Conservation (phyloP, 2,888 invertebrate species). For the Ophion ellenae region DNA sequence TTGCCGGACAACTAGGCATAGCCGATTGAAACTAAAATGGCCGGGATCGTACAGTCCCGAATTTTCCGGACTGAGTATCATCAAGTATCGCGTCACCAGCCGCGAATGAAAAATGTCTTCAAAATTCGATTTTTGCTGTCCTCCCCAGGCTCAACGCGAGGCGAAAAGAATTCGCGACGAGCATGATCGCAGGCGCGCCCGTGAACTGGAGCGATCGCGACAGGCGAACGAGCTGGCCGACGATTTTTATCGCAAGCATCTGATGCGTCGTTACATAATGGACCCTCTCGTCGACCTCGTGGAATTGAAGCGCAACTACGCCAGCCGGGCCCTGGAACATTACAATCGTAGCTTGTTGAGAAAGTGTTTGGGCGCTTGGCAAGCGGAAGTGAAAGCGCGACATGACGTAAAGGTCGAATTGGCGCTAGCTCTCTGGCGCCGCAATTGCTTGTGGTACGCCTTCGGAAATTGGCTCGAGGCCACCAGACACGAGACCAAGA, state of each 20-base stretch:
- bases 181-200: slow-evolving; percentile 72
- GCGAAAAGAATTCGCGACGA: slow-evolving; percentile 75
- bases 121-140: not conserved
- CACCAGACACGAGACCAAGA: slow-evolving; percentile 79
- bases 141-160: slow-evolving; percentile 74
- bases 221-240: slow-evolving; percentile 74
- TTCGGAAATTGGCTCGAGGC: slow-evolving; percentile 74
- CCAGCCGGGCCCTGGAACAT: slow-evolving; percentile 85
- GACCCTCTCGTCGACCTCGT: slow-evolving; percentile 74
- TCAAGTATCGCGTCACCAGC: too few relatives aligned
- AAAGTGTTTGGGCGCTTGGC: slow-evolving; percentile 84
- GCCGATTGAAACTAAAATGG: too few relatives aligned
- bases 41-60: too few relatives aligned
- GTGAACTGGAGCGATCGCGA: slow-evolving; percentile 73
- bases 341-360: slow-evolving; percentile 84
- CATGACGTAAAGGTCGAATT: slow-evolving; percentile 69
- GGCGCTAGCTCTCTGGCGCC: slow-evolving; percentile 70
- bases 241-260: slow-evolving; percentile 75
- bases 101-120: not conserved
- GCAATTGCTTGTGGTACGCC: slow-evolving; percentile 71
- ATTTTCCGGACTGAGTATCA: too few relatives aligned
- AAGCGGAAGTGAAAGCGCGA: slow-evolving; percentile 81
- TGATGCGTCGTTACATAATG: slow-evolving; percentile 76
- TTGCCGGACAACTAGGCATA: too few relatives aligned
- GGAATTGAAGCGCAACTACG: slow-evolving; percentile 69